Base-by-base conservation (phyloP, 1,140 invertebrate genomes). In the Cecropterus lyciades region DNA sequence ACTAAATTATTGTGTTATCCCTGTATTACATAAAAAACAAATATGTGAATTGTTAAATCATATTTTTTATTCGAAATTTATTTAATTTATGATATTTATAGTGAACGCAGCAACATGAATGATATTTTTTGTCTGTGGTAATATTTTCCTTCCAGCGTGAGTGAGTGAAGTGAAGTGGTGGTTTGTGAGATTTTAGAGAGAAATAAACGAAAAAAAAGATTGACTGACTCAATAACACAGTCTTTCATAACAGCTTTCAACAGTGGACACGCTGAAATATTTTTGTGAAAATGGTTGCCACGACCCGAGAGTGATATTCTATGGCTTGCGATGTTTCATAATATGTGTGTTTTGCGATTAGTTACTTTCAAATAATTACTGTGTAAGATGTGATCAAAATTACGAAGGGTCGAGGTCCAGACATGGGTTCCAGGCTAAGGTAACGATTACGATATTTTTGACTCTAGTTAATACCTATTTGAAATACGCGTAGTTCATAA, bases 71-170 rank as follows among this genome's bases (percentile, higher is more conserved):
- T n/a, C n/a, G n/a, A n/a, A n/a, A n/a, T n/a, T n/a, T n/a, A n/a
- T n/a, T n/a, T n/a, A n/a, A n/a, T n/a, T n/a, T n/a, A n/a, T n/a
- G n/a, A n/a, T 10, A 8, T 33, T 9, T 7, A 33, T 33, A 33
- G 3, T 10, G 9, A 33, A 30, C 3, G 49, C 93, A 78, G 97
- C 98, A 11, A 92, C 93, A 10, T 74, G 9, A 94, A 83, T 53
- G 94, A 95, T 73, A 98, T n/a, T 98, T 93, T 98, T 98, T 0
- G 95, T 97, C 70, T 94, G 37, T 40, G 37, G 37, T 40, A 40
- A 40, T 40, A 40, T 40, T 40, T 40, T n/a, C 20, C 20, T 51
- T 51, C 24, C 11, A 51, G 24, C 2, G 11, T 7, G 11, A 13
- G 20, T 51, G 20, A 51, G 16, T 51, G 10, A 51, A 51, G 37